Base-by-base conservation (phyloP, 2,113 vertebrate species). In the Heloderma charlesbogerti region DNA sequence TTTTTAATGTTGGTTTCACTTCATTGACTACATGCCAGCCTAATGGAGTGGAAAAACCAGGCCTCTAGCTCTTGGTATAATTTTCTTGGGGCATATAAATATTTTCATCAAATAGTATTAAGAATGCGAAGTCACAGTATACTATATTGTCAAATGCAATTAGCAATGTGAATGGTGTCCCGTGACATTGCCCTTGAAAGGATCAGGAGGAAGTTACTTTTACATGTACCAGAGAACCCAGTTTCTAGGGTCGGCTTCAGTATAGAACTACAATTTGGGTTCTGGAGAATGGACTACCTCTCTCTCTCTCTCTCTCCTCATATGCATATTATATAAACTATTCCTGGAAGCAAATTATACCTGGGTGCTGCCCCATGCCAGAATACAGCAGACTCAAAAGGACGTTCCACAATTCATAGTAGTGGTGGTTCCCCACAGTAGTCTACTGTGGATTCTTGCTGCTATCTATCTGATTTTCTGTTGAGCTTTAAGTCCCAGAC, bases 161-260 rank as follows among this genome's bases (percentile, higher is more conserved):
- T 91, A 0, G 0, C 27, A 22, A 6, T 20, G 1, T 0, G 0
- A 74, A 16, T 22, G 13, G 31, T 31, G 10, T 27, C 0, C 0
- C 57, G 40, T 16, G 29, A 25, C 37, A 6, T 66, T 40, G 75
- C 34, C 84, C 77, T 74, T 66, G 69, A 69, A 88, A 90, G 25
- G 37, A 0, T 0, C 3, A 54, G 1, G 43, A 88, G 9, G 37
- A 60, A 74, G 54, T n/a, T 57, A 72, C n/a, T 43, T 67, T 6
- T 0, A 5, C 1, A 43, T 34, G 31, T 20, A 77, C 72, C 72
- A 0, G 15, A 18, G 43, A 82, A 37, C 27, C 13, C 0, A 0
- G 22, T n/a, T 57, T 77, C 51, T 43, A 67, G 69, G 31, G 57
- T 40, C 31, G 43, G 16, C 22, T 88, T 48, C 83, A 29, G n/a